These are phyloP conservation scores for Anoplius nigerrimus DNA, from an alignment of 2,888 invertebrate species.

Conservation along the genomic window DNA sequence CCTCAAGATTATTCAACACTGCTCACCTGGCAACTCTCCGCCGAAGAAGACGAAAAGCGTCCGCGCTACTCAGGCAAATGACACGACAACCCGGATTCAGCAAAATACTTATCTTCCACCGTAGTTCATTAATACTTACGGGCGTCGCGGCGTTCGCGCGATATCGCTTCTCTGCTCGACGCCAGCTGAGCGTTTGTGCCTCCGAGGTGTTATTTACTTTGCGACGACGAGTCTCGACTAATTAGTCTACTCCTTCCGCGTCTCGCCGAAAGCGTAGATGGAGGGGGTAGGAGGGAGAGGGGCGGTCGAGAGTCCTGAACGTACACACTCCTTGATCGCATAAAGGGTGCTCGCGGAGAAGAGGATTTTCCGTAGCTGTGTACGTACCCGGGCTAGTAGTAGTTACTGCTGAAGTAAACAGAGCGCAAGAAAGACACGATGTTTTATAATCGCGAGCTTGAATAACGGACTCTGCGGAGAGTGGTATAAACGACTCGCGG, in stretches of 20 bases:
- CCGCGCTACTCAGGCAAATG: too few species aligned
- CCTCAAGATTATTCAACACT: too few species aligned
- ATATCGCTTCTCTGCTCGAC: constrained; percentile 19
- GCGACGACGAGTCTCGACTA: constrained; percentile 12
- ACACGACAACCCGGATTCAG: not conserved
- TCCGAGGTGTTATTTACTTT: constrained; percentile 26
- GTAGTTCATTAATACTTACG: constrained; percentile 34
- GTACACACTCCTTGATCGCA: constrained; percentile 8
- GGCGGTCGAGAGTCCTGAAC: not conserved
- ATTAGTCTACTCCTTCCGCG: constrained; percentile 14
- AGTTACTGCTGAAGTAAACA: not conserved
- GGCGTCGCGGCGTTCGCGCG: constrained; percentile 5
- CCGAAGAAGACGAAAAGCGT: too few species aligned
- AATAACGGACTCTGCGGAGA: not conserved
- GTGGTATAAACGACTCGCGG: not conserved
- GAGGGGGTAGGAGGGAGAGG: not conserved
- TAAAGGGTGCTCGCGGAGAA: constrained; percentile 12
- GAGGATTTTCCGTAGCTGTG: constrained; percentile 1
- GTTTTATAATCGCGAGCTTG: not conserved
- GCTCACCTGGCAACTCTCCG: too few species aligned
- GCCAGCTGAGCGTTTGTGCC: constrained; percentile 12
- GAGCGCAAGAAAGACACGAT: not conserved
- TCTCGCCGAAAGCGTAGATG: not conserved
- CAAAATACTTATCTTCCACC: constrained; percentile 34
- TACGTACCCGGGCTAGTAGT: not conserved